Evolutionary conservation across 2,797 vertebrate genomes (phyloP).

Genomic region (Sebastes alutus): DNA sequence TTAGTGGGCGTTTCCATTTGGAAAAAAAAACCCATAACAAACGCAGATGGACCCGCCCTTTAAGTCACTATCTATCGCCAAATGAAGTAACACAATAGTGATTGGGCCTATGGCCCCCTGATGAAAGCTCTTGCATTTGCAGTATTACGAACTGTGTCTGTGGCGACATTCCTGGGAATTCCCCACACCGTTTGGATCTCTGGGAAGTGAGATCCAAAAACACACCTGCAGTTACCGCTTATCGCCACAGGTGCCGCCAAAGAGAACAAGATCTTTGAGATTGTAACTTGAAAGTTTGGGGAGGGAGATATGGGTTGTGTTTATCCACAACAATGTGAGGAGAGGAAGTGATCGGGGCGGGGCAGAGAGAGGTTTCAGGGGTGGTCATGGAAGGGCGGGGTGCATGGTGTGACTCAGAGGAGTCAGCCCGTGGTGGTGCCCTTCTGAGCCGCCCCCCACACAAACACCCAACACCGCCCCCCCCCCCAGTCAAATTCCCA

Average conservation of each 20-base stretch:
- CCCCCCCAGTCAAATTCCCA: slow-evolving; percentile 26
- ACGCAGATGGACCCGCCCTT: neutral
- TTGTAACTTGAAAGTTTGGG: neutral
- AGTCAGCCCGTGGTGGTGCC: slow-evolving; percentile 21
- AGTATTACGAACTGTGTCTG: neutral
- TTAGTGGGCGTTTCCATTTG: too few relatives aligned
- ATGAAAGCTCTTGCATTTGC: neutral
- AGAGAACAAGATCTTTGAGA: neutral
- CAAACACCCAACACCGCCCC: neutral
- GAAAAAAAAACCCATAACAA: too few relatives aligned
- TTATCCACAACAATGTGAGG: slow-evolving; percentile 15
- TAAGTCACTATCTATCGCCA: neutral
- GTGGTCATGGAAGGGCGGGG: slow-evolving; percentile 46
- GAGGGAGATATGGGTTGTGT: neutral
- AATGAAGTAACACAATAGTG: neutral
- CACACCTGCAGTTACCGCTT: neutral
- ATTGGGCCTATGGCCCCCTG: neutral
- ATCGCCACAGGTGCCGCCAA: neutral
- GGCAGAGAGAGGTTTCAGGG: slow-evolving; percentile 31
- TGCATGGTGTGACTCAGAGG: slow-evolving; percentile 62
- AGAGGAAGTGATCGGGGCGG: neutral
- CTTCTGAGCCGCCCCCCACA: slow-evolving; percentile 15
- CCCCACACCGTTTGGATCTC: neutral
- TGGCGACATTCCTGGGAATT: neutral
- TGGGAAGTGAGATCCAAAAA: neutral